Conservation (phyloP, 2,797 vertebrate species). For the Nasua narica region DNA sequence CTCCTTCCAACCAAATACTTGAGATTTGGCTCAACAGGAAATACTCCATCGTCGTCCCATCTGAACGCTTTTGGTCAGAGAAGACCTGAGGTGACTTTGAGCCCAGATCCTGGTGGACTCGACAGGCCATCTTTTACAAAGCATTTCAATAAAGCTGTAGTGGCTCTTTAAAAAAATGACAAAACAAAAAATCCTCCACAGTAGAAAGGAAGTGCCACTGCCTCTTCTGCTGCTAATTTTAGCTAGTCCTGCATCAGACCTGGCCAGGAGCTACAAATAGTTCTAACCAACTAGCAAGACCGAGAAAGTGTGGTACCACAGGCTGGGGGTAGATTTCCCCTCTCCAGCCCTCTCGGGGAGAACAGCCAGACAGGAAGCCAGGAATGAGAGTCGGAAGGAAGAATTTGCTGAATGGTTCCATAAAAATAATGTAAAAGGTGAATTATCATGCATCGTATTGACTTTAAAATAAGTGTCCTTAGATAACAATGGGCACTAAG, state of each 20-base stretch:
- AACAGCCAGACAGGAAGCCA: background rate
- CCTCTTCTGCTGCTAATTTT: constrained; percentile 42
- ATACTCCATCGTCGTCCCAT: background rate
- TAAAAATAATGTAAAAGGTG: constrained; percentile 1
- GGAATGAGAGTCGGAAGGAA: background rate
- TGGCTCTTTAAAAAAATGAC: background rate
- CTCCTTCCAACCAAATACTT: background rate
- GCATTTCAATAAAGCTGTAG: background rate
- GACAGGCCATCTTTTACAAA: background rate
- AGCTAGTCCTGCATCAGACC: background rate
- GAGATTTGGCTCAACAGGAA: background rate
- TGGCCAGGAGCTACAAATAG: background rate
- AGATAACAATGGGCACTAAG: background rate
- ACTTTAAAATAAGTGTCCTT: background rate
- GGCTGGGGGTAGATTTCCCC: background rate
- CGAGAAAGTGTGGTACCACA: background rate
- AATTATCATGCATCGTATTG: background rate
- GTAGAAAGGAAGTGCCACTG: background rate
- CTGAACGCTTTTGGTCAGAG: background rate
- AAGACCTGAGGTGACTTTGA: constrained; percentile 3
- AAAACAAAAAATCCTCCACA: background rate
- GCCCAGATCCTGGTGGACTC: background rate
- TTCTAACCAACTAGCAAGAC: background rate
- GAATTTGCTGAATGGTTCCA: background rate
- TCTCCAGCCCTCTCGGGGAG: background rate